These are phyloP conservation scores for Pelusios castaneus DNA, from an alignment of 2,113 vertebrate species.

Conservation along the genomic window DNA sequence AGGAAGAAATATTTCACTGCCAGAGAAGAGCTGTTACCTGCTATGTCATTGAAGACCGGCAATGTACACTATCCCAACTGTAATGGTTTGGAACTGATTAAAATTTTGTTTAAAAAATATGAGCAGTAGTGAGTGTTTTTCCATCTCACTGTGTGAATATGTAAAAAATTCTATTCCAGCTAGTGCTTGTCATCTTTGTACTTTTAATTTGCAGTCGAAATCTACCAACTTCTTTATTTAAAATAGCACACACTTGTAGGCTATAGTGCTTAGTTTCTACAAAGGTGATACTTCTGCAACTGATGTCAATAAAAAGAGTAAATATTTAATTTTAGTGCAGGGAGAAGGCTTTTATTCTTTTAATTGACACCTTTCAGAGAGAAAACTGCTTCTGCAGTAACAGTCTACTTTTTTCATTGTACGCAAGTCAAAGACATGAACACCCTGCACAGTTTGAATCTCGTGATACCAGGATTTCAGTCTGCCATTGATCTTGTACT, in stretches of 20 bases:
- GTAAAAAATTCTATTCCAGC: neutral
- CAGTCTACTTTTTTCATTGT: neutral
- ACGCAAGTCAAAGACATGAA: neutral
- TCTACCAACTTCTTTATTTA: neutral
- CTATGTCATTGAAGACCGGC: neutral
- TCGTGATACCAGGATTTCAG: neutral
- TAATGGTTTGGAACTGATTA: conserved; percentile 58
- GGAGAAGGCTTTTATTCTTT: neutral
- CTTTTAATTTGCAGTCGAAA: neutral
- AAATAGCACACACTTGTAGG: rapidly evolving
- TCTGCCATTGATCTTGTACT: neutral
- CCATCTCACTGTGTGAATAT: neutral
- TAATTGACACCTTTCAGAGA: neutral
- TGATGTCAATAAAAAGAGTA: neutral
- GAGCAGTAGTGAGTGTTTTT: neutral
- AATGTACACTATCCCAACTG: neutral
- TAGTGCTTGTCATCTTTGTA: neutral
- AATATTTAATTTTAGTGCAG: neutral
- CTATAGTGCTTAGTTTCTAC: neutral
- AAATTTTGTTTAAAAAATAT: conserved; percentile 45
- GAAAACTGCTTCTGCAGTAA: neutral
- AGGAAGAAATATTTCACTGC: neutral
- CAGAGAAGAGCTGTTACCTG: neutral
- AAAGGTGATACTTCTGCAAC: neutral
- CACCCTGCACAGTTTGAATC: neutral